Conservation (phyloP, 2,888 invertebrate species). For the Clusia tigrina region DNA sequence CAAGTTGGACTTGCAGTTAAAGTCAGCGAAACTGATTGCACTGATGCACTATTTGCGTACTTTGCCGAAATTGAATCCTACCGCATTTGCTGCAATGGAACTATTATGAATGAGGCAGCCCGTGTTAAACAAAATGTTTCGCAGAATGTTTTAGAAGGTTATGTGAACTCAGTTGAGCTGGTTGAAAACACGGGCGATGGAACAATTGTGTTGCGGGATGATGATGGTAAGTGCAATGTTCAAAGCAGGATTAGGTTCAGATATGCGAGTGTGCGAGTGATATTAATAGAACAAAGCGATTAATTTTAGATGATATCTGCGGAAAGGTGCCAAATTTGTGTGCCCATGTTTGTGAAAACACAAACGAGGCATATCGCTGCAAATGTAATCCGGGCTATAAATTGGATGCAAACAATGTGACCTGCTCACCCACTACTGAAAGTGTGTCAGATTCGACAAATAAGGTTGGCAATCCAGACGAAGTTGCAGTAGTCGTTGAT, state of each 20-base stretch:
- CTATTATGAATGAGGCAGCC: background rate
- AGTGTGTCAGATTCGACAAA: background rate
- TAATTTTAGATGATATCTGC: slow-evolving; percentile 68
- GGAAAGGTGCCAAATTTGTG: slow-evolving; percentile 66
- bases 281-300: too few relatives aligned
- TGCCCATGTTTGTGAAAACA: slow-evolving; percentile 69
- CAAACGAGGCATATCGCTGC: slow-evolving; percentile 68
- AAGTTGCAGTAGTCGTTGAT: slow-evolving; percentile 18
- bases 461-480: too few relatives aligned
- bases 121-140: background rate
- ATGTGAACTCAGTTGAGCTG: too few relatives aligned
- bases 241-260: too few relatives aligned
- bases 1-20: slow-evolving; percentile 71
- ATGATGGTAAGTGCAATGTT: slow-evolving; percentile 47
- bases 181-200: slow-evolving; percentile 42
- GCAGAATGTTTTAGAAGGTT: too few relatives aligned
- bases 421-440: slow-evolving; percentile 55
- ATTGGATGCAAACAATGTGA: slow-evolving; percentile 66
- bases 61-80: slow-evolving; percentile 68
- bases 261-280: too few relatives aligned
- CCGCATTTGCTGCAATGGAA: slow-evolving; percentile 68
- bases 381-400: slow-evolving; percentile 65
- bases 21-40: slow-evolving; percentile 67
- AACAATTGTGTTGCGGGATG: slow-evolving; percentile 44
- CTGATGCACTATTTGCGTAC: slow-evolving; percentile 65